phyloP scores from a whole-genome alignment of 2,113 vertebrate species.

The Anolis sagrei region DNA sequence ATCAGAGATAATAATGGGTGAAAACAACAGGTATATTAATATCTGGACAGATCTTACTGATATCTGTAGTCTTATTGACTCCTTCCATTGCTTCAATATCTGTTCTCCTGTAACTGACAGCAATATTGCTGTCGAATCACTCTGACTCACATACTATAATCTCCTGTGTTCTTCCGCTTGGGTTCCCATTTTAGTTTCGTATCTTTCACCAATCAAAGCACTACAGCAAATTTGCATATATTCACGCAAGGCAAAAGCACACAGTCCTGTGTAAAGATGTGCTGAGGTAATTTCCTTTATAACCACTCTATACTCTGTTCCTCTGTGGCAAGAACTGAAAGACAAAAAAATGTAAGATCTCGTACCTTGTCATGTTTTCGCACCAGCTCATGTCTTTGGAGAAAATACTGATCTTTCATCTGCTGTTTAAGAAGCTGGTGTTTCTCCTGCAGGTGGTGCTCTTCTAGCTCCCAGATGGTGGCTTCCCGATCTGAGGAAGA shows the following conservation, averaged over 20 bases:
- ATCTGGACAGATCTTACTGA: background rate
- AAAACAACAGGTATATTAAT: background rate
- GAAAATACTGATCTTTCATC: constrained; percentile 97
- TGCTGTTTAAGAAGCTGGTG: constrained; percentile 95
- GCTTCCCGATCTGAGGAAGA: constrained; percentile 84
- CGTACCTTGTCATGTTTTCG: constrained; percentile 95
- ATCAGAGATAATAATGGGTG: background rate
- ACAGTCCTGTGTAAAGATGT: background rate
- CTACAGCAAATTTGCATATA: background rate
- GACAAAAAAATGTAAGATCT: background rate
- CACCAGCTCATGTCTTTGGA: constrained; percentile 93
- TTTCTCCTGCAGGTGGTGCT: constrained; percentile 90
- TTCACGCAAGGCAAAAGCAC: background rate
- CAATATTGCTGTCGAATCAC: background rate
- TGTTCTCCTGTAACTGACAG: background rate
- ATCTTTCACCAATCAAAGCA: background rate
- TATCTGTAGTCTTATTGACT: background rate
- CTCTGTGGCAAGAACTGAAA: fast-evolving
- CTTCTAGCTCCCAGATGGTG: constrained; percentile 90
- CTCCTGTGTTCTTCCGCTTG: background rate
- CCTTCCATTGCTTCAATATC: background rate
- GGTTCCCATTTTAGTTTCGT: background rate
- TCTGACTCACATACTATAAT: background rate
- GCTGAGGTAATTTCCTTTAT: background rate
- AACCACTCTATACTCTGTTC: background rate